phyloP scores from a whole-genome alignment of 2,113 vertebrate species.

The Rhinogobius similis region DNA sequence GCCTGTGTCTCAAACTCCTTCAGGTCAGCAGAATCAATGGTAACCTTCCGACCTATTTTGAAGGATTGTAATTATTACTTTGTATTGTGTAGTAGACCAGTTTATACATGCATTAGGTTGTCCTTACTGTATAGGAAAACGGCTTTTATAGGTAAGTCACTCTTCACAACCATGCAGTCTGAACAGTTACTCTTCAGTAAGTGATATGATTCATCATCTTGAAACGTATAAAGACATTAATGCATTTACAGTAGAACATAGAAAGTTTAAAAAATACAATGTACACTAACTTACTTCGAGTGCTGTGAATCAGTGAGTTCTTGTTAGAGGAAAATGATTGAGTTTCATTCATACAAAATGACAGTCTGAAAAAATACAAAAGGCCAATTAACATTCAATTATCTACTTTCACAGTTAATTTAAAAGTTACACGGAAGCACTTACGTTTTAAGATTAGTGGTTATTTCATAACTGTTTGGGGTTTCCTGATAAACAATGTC shows the following conservation, averaged over 20 bases:
- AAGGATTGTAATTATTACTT: background rate
- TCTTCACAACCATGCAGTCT: background rate
- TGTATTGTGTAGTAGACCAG: background rate
- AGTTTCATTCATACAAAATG: background rate
- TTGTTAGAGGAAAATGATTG: background rate
- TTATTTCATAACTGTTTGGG: background rate
- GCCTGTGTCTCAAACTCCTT: constrained; percentile 2
- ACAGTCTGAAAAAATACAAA: background rate
- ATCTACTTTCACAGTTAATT: too few species aligned
- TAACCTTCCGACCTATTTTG: background rate
- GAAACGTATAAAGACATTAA: background rate
- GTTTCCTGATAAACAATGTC: background rate
- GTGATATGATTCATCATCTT: background rate
- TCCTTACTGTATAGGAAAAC: background rate
- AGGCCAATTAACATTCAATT: background rate
- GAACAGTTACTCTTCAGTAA: background rate
- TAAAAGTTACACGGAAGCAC: background rate
- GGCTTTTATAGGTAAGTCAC: rapidly evolving
- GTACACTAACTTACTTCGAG: background rate
- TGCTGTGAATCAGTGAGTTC: too few species aligned
- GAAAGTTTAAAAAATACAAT: background rate
- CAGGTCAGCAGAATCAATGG: background rate
- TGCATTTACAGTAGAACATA: background rate
- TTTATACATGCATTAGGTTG: background rate
- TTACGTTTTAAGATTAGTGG: background rate